Conservation (phyloP, 2,888 invertebrate species). For the Lasioglossum leucozonium region DNA sequence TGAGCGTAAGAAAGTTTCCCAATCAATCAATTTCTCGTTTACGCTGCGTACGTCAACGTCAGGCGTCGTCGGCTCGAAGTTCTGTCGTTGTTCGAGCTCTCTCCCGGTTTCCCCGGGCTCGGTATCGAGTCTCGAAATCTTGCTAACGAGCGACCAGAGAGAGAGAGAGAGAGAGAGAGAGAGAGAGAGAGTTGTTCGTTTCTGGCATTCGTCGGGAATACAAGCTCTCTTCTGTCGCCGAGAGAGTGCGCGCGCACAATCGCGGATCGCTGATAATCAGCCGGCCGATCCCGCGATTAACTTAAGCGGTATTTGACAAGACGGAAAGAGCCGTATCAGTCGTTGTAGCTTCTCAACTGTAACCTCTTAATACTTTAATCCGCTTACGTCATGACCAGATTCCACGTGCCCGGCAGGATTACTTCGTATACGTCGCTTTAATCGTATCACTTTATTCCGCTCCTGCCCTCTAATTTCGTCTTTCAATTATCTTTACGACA, state of each 20-base stretch:
- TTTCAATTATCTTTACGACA: slow-evolving; percentile 47
- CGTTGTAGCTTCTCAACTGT: slow-evolving; percentile 68
- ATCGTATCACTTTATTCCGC: slow-evolving; percentile 55
- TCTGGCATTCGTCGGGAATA: background rate
- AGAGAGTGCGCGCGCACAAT: background rate
- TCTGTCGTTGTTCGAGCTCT: slow-evolving; percentile 43
- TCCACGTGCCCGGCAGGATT: slow-evolving; percentile 64
- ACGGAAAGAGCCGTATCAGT: slow-evolving; percentile 51
- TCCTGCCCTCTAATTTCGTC: slow-evolving; percentile 55
- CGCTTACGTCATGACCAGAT: slow-evolving; percentile 70
- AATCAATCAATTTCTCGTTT: slow-evolving; percentile 71
- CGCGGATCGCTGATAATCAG: slow-evolving; percentile 36
- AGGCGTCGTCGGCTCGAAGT: slow-evolving; percentile 36
- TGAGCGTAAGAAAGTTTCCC: slow-evolving; percentile 62
- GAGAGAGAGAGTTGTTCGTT: slow-evolving; percentile 5
- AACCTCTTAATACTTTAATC: slow-evolving; percentile 70
- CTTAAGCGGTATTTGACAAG: slow-evolving; percentile 52
- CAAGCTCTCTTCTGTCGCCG: background rate
- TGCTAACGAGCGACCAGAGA: slow-evolving; percentile 27
- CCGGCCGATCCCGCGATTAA: slow-evolving; percentile 47
- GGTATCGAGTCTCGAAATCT: slow-evolving; percentile 28
- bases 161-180: background rate
- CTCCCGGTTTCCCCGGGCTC: background rate
- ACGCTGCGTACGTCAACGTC: slow-evolving; percentile 66
- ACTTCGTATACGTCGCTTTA: slow-evolving; percentile 61